A percentile compares a stretch with the other conserved stretches of the same genome.
These are phyloP conservation scores for Bursaphelenchus okinawaensis DNA, from an alignment of 2,888 invertebrate species.

Conservation along the genomic window DNA sequence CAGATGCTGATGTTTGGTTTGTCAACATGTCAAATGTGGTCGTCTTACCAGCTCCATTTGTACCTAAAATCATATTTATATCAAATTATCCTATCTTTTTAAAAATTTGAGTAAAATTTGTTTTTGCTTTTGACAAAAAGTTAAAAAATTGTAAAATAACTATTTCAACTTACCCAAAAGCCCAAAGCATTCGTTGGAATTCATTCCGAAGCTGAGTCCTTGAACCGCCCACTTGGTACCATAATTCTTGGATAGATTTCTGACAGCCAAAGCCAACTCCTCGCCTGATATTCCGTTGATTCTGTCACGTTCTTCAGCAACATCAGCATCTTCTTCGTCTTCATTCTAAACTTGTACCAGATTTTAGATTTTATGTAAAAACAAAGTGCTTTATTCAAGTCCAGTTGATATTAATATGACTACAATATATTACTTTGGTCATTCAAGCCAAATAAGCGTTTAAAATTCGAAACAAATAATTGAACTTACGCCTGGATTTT, in stretches of 20 bases:
- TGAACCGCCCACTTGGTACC: slow-evolving; percentile 24
- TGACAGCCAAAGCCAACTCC: slow-evolving; percentile 10
- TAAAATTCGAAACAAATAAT: too few relatives aligned
- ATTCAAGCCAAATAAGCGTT: too few relatives aligned
- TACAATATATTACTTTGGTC: too few relatives aligned
- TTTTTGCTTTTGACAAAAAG: background rate
- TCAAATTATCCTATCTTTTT: background rate
- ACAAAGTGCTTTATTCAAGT: too few relatives aligned
- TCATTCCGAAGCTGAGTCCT: slow-evolving; percentile 34
- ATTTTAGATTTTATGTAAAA: too few relatives aligned
- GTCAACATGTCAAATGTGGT: slow-evolving; percentile 50
- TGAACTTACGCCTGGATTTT: too few relatives aligned
- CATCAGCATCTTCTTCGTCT: background rate
- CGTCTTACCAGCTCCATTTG: slow-evolving; percentile 37
- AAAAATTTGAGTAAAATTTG: background rate
- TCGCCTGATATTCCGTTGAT: background rate
- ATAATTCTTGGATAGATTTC: slow-evolving; percentile 21
- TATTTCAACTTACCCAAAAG: slow-evolving; percentile 28
- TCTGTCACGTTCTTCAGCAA: background rate
- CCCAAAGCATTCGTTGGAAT: slow-evolving; percentile 41
- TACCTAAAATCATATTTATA: background rate
- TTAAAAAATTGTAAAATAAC: too few relatives aligned
- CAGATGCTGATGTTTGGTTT: slow-evolving; percentile 23
- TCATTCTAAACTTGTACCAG: too few relatives aligned
- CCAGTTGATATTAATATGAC: too few relatives aligned